These are phyloP conservation scores for Phataginus tricuspis DNA, from an alignment of 2,797 vertebrate genomes.

Conservation along the genomic window DNA sequence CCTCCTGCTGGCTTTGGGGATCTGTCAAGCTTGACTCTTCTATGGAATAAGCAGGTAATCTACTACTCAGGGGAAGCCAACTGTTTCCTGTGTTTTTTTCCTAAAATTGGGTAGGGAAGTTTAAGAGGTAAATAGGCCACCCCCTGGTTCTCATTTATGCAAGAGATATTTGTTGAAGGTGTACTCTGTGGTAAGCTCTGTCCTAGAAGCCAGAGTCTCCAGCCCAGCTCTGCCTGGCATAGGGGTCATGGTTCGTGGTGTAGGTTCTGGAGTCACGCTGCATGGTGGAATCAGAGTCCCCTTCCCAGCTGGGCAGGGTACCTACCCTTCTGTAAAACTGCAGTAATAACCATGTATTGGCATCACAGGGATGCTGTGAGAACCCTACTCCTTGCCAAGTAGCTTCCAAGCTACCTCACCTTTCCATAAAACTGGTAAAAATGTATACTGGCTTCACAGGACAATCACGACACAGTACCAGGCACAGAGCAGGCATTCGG, in stretches of 20 bases:
- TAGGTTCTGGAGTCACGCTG: rapidly evolving
- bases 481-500: not conserved
- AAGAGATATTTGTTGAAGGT: rapidly evolving
- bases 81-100: not conserved
- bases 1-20: rapidly evolving
- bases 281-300: not conserved
- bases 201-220: not conserved
- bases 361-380: not conserved
- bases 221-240: not conserved
- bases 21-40: not conserved
- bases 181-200: not conserved
- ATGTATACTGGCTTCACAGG: not conserved
- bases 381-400: not conserved
- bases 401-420: not conserved
- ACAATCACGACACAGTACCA: too few species aligned
- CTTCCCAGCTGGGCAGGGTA: not conserved
- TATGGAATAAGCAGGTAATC: not conserved
- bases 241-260: rapidly evolving
- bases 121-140: not conserved
- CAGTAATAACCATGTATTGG: rapidly evolving
- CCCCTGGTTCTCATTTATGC: not conserved
- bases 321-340: not conserved
- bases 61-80: not conserved
- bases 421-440: not conserved
- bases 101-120: not conserved